Evolutionary conservation across 2,888 invertebrate species (phyloP).

Genomic region (Pomacea canaliculata): DNA sequence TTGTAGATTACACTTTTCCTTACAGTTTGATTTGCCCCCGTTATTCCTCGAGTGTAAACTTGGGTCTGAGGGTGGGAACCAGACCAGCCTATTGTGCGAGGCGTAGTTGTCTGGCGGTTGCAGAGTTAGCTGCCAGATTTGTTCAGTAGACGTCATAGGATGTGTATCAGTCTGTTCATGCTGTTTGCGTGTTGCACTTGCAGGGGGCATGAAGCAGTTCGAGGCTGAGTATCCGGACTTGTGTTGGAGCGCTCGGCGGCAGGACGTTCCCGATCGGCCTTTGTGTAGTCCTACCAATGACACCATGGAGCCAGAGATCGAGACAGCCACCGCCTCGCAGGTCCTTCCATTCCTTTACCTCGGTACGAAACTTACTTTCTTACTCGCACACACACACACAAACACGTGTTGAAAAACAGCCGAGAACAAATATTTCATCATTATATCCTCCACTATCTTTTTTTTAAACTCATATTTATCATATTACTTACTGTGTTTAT

Average conservation of each 20-base stretch:
- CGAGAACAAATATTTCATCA: constrained; percentile 2
- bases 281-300: constrained; percentile 71
- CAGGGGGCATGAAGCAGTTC: constrained; percentile 68
- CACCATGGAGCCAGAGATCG: constrained; percentile 70
- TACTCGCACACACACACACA: constrained; percentile 1
- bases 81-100: too few relatives aligned
- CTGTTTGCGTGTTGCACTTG: too few relatives aligned
- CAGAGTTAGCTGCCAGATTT: too few relatives aligned
- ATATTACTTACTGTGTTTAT: neutral
- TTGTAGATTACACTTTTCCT: too few relatives aligned
- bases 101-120: too few relatives aligned
- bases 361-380: constrained; percentile 66
- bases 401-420: neutral
- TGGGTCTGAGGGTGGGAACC: too few relatives aligned
- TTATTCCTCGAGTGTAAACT: too few relatives aligned
- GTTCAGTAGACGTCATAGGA: too few relatives aligned
- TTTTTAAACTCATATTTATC: neutral
- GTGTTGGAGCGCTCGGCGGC: constrained; percentile 76
- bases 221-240: constrained; percentile 75
- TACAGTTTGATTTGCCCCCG: too few relatives aligned
- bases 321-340: constrained; percentile 82
- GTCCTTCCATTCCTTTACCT: constrained; percentile 85
- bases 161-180: too few relatives aligned
- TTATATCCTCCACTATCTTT: neutral
- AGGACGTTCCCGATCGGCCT: constrained; percentile 63